These are phyloP conservation scores for Aspidiotus rigidus DNA, from an alignment of 2,888 invertebrate genomes.

Conservation along the genomic window DNA sequence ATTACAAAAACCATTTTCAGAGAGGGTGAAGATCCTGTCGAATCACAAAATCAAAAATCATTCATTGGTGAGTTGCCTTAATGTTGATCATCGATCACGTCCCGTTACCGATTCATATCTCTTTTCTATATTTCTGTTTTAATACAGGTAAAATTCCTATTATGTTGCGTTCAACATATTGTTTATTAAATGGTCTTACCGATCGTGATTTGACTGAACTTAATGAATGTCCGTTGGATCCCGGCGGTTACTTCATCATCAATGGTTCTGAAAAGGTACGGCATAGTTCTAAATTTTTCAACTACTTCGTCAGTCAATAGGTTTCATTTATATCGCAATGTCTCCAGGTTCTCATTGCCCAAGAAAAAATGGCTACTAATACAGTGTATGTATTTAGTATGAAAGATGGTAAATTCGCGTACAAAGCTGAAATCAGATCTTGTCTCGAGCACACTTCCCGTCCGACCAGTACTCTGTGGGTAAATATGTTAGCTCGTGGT, in stretches of 20 bases:
- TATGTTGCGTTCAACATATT: slow-evolving; percentile 97
- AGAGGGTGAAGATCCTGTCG: slow-evolving; percentile 81
- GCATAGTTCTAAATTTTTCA: not conserved
- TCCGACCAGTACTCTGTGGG: slow-evolving; percentile 96
- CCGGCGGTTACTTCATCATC: slow-evolving; percentile 98
- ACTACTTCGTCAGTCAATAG: not conserved
- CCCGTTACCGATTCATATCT: not conserved
- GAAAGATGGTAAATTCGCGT: slow-evolving; percentile 99
- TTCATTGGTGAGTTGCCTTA: slow-evolving; percentile 49
- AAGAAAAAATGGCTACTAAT: slow-evolving; percentile 99
- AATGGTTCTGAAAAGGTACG: slow-evolving; percentile 93
- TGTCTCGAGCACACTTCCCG: slow-evolving; percentile 74
- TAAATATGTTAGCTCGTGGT: slow-evolving; percentile 98
- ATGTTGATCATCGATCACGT: not conserved
- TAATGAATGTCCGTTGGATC: slow-evolving; percentile 98
- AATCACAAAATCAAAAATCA: slow-evolving; percentile 59
- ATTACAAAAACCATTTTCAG: slow-evolving; percentile 92
- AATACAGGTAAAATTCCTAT: slow-evolving; percentile 83
- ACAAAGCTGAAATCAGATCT: slow-evolving; percentile 95
- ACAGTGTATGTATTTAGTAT: slow-evolving; percentile 99
- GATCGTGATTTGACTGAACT: slow-evolving; percentile 99
- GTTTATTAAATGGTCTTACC: slow-evolving; percentile 82
- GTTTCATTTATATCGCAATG: too few species aligned
- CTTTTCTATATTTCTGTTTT: not conserved
- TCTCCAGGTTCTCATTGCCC: slow-evolving; percentile 76